phyloP scores from a whole-genome alignment of 2,113 vertebrate species.

The Progne subis region DNA sequence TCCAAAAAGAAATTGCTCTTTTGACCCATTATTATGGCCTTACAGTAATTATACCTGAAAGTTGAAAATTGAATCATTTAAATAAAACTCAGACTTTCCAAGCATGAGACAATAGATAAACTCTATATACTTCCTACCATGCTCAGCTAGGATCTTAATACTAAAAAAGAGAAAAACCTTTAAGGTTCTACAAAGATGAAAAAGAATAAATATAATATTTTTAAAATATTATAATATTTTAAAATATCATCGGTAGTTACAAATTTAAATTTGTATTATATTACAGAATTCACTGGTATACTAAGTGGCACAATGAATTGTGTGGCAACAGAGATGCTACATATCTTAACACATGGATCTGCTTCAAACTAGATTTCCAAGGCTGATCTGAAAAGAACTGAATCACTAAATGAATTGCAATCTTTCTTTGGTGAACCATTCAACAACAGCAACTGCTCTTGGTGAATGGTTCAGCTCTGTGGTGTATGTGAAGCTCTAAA shows the following conservation, averaged over 20 bases:
- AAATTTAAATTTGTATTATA: neutral
- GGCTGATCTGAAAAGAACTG: neutral
- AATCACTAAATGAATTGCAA: neutral
- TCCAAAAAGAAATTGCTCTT: constrained; percentile 9
- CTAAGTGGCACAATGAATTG: neutral
- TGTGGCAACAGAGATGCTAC: neutral
- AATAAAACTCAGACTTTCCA: neutral
- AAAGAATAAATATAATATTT: neutral
- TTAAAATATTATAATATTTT: neutral
- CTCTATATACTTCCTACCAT: neutral
- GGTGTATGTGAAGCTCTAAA: neutral
- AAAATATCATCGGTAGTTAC: neutral
- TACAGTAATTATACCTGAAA: neutral
- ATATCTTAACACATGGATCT: neutral
- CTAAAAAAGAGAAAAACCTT: neutral
- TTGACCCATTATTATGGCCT: neutral
- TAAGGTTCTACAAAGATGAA: neutral
- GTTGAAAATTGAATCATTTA: constrained; percentile 5
- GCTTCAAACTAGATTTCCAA: neutral
- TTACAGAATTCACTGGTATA: neutral
- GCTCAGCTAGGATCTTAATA: neutral
- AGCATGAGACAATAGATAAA: neutral
- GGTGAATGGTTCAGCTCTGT: neutral
- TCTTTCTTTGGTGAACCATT: neutral
- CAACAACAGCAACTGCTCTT: neutral